Evolutionary conservation across 1,140 invertebrate species (phyloP).

Genomic region (Yoshiicerus persimilis): DNA sequence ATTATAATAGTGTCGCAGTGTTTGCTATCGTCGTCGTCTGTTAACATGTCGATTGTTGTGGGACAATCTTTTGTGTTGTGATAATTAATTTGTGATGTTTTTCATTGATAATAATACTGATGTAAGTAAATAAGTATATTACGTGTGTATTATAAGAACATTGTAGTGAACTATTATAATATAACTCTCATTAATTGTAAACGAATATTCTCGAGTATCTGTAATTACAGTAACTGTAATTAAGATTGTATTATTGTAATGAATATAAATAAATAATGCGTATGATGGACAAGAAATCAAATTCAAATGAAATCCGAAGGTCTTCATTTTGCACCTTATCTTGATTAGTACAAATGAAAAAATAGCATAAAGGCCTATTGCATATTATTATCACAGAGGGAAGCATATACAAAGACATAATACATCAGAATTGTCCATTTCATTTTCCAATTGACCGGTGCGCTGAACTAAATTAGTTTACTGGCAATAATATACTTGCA

Average conservation of each 20-base stretch:
- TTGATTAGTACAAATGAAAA: too few species aligned
- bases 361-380: too few species aligned
- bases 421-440: too few species aligned
- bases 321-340: neutral
- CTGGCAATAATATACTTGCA: too few species aligned
- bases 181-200: neutral
- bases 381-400: too few species aligned
- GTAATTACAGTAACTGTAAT: neutral
- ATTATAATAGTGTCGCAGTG: neutral
- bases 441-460: too few species aligned
- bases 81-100: constrained; percentile 40
- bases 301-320: neutral
- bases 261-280: neutral
- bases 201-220: neutral
- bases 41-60: constrained; percentile 11
- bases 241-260: neutral
- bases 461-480: too few species aligned
- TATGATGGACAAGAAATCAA: neutral
- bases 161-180: neutral
- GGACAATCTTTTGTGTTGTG: constrained; percentile 39
- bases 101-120: neutral
- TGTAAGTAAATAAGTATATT: neutral
- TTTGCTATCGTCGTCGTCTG: neutral
- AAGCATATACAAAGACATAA: too few species aligned
- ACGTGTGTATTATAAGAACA: neutral